A percentile compares a stretch with the other conserved stretches of the same genome.
Evolutionary conservation across 2,888 invertebrate species (phyloP).

Genomic region (Acronicta alni): DNA sequence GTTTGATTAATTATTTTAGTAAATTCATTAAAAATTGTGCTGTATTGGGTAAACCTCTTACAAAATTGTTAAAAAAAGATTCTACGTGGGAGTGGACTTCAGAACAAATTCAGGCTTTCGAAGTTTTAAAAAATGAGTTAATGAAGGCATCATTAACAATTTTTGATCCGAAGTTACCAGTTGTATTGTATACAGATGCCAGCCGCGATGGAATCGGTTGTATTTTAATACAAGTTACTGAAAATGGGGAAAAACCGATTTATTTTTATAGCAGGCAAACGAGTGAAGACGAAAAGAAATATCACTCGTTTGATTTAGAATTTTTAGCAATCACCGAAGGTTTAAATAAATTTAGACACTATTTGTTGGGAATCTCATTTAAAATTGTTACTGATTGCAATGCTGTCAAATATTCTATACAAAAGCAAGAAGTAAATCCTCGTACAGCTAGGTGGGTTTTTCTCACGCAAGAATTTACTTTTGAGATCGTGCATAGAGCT

Average conservation of each 20-base stretch:
- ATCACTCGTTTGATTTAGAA: background rate
- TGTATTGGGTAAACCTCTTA: background rate
- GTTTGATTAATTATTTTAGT: constrained; percentile 58
- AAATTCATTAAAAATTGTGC: constrained; percentile 60
- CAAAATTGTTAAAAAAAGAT: background rate
- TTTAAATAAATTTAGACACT: background rate
- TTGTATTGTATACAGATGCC: background rate
- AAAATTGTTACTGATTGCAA: background rate
- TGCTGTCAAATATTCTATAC: background rate
- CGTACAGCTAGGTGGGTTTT: constrained; percentile 52
- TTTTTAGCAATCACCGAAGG: background rate
- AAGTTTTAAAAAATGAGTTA: background rate
- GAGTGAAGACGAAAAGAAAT: background rate
- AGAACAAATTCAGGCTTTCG: background rate
- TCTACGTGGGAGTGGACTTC: background rate
- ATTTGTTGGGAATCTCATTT: background rate
- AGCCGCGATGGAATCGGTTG: background rate
- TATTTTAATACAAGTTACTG: background rate
- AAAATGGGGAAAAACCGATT: background rate
- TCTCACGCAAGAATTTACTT: constrained; percentile 44
- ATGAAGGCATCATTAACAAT: background rate
- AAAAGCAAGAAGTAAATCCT: background rate
- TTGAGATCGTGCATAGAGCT: background rate
- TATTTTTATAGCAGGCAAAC: constrained; percentile 7
- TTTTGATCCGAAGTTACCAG: background rate